Evolutionary conservation across 1,140 invertebrate species (phyloP), one percentile per base, ranked within the genome.

Genomic region (Drosophila biarmipes): DNA sequence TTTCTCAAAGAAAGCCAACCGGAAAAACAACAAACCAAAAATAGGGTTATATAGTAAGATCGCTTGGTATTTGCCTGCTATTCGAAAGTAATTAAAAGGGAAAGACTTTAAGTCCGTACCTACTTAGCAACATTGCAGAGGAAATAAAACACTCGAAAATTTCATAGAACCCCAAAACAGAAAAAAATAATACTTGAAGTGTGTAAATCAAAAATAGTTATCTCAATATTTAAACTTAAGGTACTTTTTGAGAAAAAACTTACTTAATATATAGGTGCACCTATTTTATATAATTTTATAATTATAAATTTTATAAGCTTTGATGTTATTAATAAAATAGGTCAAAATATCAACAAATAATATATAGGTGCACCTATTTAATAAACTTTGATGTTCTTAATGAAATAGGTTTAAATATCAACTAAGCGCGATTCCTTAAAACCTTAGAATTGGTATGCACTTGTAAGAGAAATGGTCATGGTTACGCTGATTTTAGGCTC

Each of bases 31-130:
- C 17, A 38, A 15, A 17, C 35, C 51, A 43, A 52, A 61, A 56
- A 73, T 79, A 71, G 56, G 76, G 67, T 77, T 68, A n/a, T 14
- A 24, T 59, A 66, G 49, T 66, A 49, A 78, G 63, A 73, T 53
- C 38, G 76, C 38, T 15, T 54, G 57, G 71, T 52, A 72, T 78
- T 82, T 77, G 24, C 45, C 67, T 74, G 73, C 71, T 85, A 91
- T 89, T 89, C 49, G 63, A 89, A 91, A 91, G 84, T 91, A 91
- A 91, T 91, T 91, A 91, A 81, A 84, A 71, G 51, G 37, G 52
- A 69, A 77, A 72, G 66, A 77, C 61, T 49, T 73, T 80, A 66
- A 76, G 52, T 49, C 40, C 14, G 49, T 53, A 7, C 5, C 31
- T 48, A 14, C 35, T 56, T 27, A 31, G 12, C 43, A 31, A 12